Evolutionary conservation across 2,888 invertebrate species (phyloP).

Genomic region (Timema podura): DNA sequence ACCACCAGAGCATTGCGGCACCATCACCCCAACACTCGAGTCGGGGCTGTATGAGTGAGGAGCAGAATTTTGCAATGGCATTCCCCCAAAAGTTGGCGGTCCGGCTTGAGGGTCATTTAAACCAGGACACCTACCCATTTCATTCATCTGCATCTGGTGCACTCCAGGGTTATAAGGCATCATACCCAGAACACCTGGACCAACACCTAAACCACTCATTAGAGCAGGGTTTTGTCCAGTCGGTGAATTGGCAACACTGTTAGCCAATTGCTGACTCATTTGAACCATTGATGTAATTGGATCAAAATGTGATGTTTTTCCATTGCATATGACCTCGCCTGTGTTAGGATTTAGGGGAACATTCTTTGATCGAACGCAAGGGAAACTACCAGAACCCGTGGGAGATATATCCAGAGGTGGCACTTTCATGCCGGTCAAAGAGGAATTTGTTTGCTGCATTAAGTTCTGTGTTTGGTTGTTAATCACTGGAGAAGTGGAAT

Average conservation of each 20-base stretch:
- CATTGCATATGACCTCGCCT: slow-evolving; percentile 40
- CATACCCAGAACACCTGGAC: slow-evolving; percentile 41
- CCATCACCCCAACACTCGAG: slow-evolving; percentile 23
- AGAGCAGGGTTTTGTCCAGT: slow-evolving; percentile 42
- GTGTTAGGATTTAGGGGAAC: slow-evolving; percentile 64
- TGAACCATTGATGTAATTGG: slow-evolving; percentile 91
- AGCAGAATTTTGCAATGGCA: slow-evolving; percentile 46
- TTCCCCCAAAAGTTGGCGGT: slow-evolving; percentile 31
- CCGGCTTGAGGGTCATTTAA: slow-evolving; percentile 46
- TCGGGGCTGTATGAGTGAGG: slow-evolving; percentile 34
- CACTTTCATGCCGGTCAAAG: slow-evolving; percentile 28
- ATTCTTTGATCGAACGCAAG: slow-evolving; percentile 29
- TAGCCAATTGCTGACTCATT: slow-evolving; percentile 90
- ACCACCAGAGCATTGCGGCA: slow-evolving; percentile 25
- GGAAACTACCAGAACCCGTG: slow-evolving; percentile 37
- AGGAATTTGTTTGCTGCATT: slow-evolving; percentile 25
- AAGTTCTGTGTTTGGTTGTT: slow-evolving; percentile 28
- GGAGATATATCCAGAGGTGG: slow-evolving; percentile 46
- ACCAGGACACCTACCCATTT: slow-evolving; percentile 45
- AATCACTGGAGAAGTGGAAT: slow-evolving; percentile 30
- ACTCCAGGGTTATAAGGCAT: slow-evolving; percentile 52
- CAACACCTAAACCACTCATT: slow-evolving; percentile 24
- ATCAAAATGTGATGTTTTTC: slow-evolving; percentile 68
- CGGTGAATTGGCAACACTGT: slow-evolving; percentile 61
- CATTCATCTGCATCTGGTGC: slow-evolving; percentile 48